Evolutionary conservation across 2,797 vertebrate genomes (phyloP).

Genomic region (Halcyon chelicuti): DNA sequence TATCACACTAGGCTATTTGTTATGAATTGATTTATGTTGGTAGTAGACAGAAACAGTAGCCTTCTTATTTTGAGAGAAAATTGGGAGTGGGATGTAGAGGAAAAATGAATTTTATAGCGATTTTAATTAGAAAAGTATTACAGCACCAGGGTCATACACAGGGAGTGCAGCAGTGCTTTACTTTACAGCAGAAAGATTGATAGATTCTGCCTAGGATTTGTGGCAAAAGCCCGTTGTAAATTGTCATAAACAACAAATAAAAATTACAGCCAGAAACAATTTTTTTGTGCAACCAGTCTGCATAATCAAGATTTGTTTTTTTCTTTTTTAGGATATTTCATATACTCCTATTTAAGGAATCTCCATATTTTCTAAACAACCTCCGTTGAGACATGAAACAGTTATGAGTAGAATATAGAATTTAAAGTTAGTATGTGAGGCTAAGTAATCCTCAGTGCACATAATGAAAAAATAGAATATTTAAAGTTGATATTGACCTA

Average conservation of each 20-base stretch:
- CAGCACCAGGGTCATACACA: constrained; percentile 5
- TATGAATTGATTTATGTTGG: constrained; percentile 73
- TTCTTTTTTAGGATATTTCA: not conserved
- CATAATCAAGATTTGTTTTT: not conserved
- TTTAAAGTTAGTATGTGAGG: not conserved
- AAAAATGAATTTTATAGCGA: constrained; percentile 65
- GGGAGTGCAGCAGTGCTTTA: constrained; percentile 9
- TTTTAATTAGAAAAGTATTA: constrained; percentile 73
- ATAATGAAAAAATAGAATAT: not conserved
- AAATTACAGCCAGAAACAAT: not conserved
- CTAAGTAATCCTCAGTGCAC: not conserved
- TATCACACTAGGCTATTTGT: constrained; percentile 63
- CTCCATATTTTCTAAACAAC: not conserved
- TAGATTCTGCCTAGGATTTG: constrained; percentile 9
- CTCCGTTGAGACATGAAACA: not conserved
- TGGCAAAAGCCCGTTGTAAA: not conserved
- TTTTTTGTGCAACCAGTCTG: not conserved
- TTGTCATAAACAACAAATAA: not conserved
- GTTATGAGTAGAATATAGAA: not conserved
- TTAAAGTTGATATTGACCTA: not conserved
- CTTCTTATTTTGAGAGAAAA: constrained; percentile 65
- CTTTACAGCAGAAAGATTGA: constrained; percentile 30
- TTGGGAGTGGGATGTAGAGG: constrained; percentile 40
- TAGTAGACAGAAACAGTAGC: constrained; percentile 47
- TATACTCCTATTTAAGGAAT: not conserved